A percentile compares a stretch with the other conserved stretches of the same genome.
These are phyloP conservation scores for Blomia tropicalis DNA, from an alignment of 2,888 invertebrate genomes.

Conservation along the genomic window DNA sequence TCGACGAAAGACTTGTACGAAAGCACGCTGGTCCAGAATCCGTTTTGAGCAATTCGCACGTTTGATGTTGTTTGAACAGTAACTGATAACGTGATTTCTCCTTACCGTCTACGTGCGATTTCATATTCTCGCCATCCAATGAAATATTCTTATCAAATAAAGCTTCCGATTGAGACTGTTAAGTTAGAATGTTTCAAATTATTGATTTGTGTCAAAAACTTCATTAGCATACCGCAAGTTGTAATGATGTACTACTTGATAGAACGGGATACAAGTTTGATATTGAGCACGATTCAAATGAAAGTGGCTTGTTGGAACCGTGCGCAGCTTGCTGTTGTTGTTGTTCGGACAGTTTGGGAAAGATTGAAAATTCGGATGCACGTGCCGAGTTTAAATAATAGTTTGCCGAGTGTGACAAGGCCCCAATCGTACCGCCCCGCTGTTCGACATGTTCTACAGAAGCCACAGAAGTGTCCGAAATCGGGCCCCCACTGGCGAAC, in stretches of 20 bases:
- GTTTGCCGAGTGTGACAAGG: conserved; percentile 4
- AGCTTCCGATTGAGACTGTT: not conserved
- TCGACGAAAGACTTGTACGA: not conserved
- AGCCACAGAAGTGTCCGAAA: no score
- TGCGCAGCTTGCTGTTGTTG: not conserved
- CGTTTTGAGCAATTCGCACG: not conserved
- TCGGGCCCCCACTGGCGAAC: conserved; percentile 1
- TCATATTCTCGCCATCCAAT: not conserved
- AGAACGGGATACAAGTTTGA: not conserved
- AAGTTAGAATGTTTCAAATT: not conserved
- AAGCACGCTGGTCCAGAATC: not conserved
- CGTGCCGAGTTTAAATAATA: conserved; percentile 14
- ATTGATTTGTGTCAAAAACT: not conserved
- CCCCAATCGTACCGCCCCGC: not conserved
- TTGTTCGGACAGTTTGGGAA: conserved; percentile 10
- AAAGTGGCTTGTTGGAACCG: not conserved
- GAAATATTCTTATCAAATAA: not conserved
- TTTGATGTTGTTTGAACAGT: not conserved
- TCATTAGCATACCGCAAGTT: not conserved
- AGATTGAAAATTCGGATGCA: conserved; percentile 7
- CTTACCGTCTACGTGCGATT: not conserved
- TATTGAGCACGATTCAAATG: not conserved
- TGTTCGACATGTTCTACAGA: not conserved
- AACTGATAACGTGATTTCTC: conserved; percentile 1
- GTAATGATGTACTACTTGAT: not conserved